Base-by-base conservation (phyloP, 2,888 invertebrate genomes). In the Dioctria rufipes region DNA sequence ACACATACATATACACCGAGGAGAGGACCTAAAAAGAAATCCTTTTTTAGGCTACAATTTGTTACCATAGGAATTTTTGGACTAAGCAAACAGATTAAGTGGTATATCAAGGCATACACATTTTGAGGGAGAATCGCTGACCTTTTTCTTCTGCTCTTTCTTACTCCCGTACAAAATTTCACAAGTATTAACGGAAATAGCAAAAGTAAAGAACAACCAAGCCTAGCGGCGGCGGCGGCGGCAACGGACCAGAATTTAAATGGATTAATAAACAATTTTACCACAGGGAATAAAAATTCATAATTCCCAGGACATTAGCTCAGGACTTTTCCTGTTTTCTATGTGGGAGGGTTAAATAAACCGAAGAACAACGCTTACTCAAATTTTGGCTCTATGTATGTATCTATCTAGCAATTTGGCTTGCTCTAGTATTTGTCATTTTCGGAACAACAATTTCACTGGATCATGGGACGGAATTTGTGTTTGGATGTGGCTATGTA, bases 261-360 rank as follows among this genome's bases (percentile, higher is more conserved):
- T 61, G 61, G 61, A 61, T 61, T 61, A 61, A 61, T 61, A 61
- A 61, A 61, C 61, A 61, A 61, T 61, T 61, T 61, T 61, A 13
- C 61, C 61, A 11, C 61, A 61, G 40, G 61, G 61, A 61, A 8
- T 13, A 58, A 61, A 61, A 39, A 39, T 37, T 61, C 61, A 61
- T 61, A 61, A 61, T 61, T 61, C 61, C 61, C 37, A 61, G 61
- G 61, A 61, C 39, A 61, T 61, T 61, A 61, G 61, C 39, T 8
- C 6, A 61, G 61, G 39, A 61, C 39, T 61, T 25, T 25, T 25
- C 37, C n/a, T 8, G 37, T 37, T 5, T 61, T 37, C 4, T 37
- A 61, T 6, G 6, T 8, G 61, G 61, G 39, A 61, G 5, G 6
- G 39, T 61, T 61, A 61, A 61, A 37, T 61, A 61, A 61, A 61